Base-by-base conservation (phyloP, 2,888 invertebrate species). In the Drosophila robusta region DNA sequence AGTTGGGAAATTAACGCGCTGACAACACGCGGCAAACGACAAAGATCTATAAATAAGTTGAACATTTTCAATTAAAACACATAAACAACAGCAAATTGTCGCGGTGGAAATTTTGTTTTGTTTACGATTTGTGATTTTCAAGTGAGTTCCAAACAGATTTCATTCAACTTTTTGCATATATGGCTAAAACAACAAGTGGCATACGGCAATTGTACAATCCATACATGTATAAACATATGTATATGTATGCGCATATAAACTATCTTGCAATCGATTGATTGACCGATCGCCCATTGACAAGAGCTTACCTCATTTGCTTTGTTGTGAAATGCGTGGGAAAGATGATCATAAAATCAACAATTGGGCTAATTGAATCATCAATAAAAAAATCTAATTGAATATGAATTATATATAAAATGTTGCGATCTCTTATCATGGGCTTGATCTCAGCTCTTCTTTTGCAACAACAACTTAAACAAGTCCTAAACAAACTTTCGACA, bases 1-100 rank as follows among this genome's bases (percentile, higher is more conserved):
- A 78, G 84, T 86, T 79, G 73, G 70, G 64, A 73, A 76, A 69
- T 78, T 64, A 70, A 69, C 66, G 75, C 80, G 70, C 51, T 67
- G 69, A 74, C 79, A 74, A 50, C 78, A 36, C 68, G 61, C 54
- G 63, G 60, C 57, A 50, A 22, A 39, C 49, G 34, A 5, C 32
- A 39, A 39, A 61, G 57, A 62, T 68, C 72, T 69, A 71, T 58
- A 75, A 75, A 76, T 63, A 71, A 44, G 52, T 52, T 55, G 4
- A 42, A 4, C 0, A 24, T 29, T 29, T 29, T 29, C 29, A 29
- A 29, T 9, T 12, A 8, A 24, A 26, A 44, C 24, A 44, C 11
- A 54, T 32, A 44, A 41, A 41, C 32, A 11, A 32, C 16, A 57
- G 39, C 14, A 14, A 36, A 22, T 26, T 52, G 61, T 41, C 60